A percentile compares a stretch with the other conserved stretches of the same genome.
Conservation (phyloP, 92 coral and sea anemone genomes). For the Pocillopora meandrina region DNA sequence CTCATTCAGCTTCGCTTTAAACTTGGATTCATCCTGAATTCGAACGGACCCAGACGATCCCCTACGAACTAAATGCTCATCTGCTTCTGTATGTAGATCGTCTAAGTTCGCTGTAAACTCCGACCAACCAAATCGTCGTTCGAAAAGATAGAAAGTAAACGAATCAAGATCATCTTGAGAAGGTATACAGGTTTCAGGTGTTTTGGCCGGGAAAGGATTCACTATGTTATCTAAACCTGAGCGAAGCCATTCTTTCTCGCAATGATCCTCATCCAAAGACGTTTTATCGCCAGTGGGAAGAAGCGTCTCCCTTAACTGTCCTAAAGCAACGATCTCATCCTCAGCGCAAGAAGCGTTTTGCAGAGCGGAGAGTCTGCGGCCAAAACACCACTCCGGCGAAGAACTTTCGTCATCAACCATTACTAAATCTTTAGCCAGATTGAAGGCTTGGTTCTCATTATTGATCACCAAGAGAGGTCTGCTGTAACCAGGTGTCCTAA, state of each 20-base stretch:
- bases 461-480: slow-evolving; percentile 7
- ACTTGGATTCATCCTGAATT: slow-evolving; percentile 79
- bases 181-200: slow-evolving; percentile 66
- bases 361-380: slow-evolving; percentile 23
- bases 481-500: slow-evolving; percentile 34
- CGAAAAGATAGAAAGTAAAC: slow-evolving; percentile 92
- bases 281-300: slow-evolving; percentile 24
- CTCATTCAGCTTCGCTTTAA: slow-evolving; percentile 76
- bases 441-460: slow-evolving; percentile 27
- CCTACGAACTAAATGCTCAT: slow-evolving; percentile 55
- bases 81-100: slow-evolving; percentile 44
- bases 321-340: slow-evolving; percentile 78
- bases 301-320: slow-evolving; percentile 63
- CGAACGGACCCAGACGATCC: slow-evolving; percentile 65
- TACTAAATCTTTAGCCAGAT: slow-evolving; percentile 1
- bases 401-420: slow-evolving; percentile 34
- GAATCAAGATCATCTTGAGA: slow-evolving; percentile 69
- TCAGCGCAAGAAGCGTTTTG: slow-evolving; percentile 72
- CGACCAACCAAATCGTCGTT: slow-evolving; percentile 96
- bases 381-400: slow-evolving; percentile 23
- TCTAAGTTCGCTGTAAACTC: slow-evolving; percentile 73
- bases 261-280: slow-evolving; percentile 63
- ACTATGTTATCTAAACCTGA: slow-evolving; percentile 54
- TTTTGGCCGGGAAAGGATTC: slow-evolving; percentile 83
- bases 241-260: slow-evolving; percentile 85